Evolutionary conservation across 2,797 vertebrate genomes (phyloP), one percentile per base, ranked within the genome.

Genomic region (Acrossocheilus wenchowensis): DNA sequence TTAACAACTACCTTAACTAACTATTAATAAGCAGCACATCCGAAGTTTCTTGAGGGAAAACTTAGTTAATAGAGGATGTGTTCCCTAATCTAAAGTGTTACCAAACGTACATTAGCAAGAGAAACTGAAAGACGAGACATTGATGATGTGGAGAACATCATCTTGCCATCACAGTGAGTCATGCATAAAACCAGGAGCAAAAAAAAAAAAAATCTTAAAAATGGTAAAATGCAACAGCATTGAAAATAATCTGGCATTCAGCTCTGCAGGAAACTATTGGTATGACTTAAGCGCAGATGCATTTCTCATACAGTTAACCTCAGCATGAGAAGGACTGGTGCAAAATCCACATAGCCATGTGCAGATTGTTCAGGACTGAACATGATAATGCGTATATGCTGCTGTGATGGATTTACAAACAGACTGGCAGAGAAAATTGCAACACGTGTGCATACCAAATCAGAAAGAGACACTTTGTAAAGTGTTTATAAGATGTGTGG

Each of bases 381-480:
- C 19, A 72, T 62, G 36, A 43, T 30, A 19, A 7, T 73, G 8
- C 5, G 8, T 69, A 36, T 43, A 80, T 64, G 10, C 43, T 41
- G 39, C 23, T 83, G 36, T 81, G 64, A 78, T 83, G 34, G 39
- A 64, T 86, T 88, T 79, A 82, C 54, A 88, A 81, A 88, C 78
- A 88, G 52, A 82, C 26, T 68, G 79, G n/a, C 43, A 68, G 23
- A 66, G 60, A 77, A 52, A 86, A 77, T 77, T 21, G 10, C 48
- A 52, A 81, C 48, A 52, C 41, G 2, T 86, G 69, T 82, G 60
- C 36, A 75, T 74, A n/a, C 68, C 57, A 52, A 73, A 80, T 80
- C 77, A 80, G 68, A 48, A 11, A 19, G 77, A 39, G 54, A 15
- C 9, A 0, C 14, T 39, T 36, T 19, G 26, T 17, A 48, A 78